phyloP scores from a whole-genome alignment of 2,888 invertebrate species.

The Hyppa rectilinea region DNA sequence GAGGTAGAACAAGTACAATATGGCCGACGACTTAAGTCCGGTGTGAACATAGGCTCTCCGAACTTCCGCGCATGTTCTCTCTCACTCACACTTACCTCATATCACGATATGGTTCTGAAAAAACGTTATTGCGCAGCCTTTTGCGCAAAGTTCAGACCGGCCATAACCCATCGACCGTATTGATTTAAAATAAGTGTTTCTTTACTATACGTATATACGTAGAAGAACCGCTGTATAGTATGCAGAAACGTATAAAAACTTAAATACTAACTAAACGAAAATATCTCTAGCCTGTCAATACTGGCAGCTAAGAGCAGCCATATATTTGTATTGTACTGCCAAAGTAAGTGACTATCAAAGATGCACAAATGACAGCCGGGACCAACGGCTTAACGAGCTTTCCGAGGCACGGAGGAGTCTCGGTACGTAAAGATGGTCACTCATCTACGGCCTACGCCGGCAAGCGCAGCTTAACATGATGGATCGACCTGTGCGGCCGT shows the following conservation, averaged over 20 bases:
- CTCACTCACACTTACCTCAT: not conserved
- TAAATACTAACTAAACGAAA: not conserved
- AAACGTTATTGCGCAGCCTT: not conserved
- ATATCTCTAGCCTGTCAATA: not conserved
- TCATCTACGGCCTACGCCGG: no score
- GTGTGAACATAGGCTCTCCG: not conserved
- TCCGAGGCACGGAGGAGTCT: no score
- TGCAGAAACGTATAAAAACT: not conserved
- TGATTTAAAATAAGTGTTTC: not conserved
- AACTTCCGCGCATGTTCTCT: not conserved
- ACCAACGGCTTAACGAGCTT: no score
- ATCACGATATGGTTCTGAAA: not conserved
- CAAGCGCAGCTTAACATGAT: no score
- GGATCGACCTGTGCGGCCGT: no score
- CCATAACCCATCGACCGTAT: not conserved
- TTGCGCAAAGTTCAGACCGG: not conserved
- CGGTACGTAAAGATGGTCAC: no score
- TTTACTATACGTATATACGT: not conserved
- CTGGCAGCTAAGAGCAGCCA: not conserved
- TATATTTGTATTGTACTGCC: no score
- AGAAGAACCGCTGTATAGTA: not conserved
- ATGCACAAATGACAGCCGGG: no score
- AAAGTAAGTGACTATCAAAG: no score
- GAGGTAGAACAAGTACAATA: not conserved
- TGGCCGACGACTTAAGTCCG: not conserved